Evolutionary conservation across 1,140 invertebrate genomes (phyloP).

Genomic region (Drosophila kikkawai): DNA sequence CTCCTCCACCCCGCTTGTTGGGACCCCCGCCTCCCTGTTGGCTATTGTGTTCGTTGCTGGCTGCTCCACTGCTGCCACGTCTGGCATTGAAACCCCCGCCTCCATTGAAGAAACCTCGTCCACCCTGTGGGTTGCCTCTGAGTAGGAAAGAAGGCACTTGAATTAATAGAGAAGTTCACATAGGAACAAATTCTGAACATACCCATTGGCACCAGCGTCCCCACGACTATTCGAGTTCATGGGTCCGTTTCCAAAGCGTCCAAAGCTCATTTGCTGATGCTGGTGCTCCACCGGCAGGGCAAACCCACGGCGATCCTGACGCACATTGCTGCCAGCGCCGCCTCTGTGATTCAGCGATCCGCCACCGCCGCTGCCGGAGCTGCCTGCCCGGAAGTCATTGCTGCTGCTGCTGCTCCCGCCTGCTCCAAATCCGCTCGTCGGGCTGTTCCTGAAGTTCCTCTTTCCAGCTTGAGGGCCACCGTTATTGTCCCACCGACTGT

Average conservation of each 20-base stretch:
- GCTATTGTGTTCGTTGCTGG: slow-evolving; percentile 81
- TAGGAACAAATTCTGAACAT: no score
- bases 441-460: slow-evolving; percentile 48
- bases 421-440: slow-evolving; percentile 41
- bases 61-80: slow-evolving; percentile 46
- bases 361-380: slow-evolving; percentile 24
- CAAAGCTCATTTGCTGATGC: slow-evolving; percentile 57
- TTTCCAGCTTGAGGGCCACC: slow-evolving; percentile 22
- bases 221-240: slow-evolving; percentile 45
- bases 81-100: slow-evolving; percentile 69
- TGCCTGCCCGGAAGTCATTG: slow-evolving; percentile 54
- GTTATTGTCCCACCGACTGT: slow-evolving; percentile 48
- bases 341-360: slow-evolving; percentile 34
- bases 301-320: slow-evolving; percentile 74
- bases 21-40: slow-evolving; percentile 27
- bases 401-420: slow-evolving; percentile 43
- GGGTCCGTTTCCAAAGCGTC: slow-evolving; percentile 63
- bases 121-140: slow-evolving; percentile 61
- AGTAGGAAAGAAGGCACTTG: background rate
- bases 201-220: slow-evolving; percentile 51
- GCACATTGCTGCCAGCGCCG: slow-evolving; percentile 22
- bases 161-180: no score
- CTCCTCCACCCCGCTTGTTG: slow-evolving; percentile 48
- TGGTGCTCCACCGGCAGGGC: slow-evolving; percentile 70
- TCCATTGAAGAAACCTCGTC: slow-evolving; percentile 81